A percentile compares a stretch with the other conserved stretches of the same genome.
phyloP scores from a whole-genome alignment of 2,113 vertebrate genomes.

The Murina feae region DNA sequence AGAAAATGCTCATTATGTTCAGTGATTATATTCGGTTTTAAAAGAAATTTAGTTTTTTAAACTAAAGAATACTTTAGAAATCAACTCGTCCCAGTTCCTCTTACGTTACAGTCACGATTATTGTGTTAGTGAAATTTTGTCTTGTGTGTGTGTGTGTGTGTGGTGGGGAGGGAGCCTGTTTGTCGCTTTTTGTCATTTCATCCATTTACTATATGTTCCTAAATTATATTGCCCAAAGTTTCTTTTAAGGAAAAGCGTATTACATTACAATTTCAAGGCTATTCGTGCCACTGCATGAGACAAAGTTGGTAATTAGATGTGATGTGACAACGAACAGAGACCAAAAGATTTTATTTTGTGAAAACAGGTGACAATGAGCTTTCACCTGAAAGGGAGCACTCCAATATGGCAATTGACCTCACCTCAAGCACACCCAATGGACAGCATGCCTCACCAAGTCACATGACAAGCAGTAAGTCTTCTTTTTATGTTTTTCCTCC shows the following conservation, averaged over 20 bases:
- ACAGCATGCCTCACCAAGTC: conserved; percentile 89
- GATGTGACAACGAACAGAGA: conserved; percentile 40
- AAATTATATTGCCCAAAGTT: neutral
- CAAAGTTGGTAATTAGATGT: neutral
- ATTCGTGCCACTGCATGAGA: neutral
- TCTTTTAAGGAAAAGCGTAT: neutral
- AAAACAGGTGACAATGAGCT: conserved; percentile 95
- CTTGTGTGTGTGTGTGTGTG: neutral
- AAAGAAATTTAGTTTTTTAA: conserved; percentile 7
- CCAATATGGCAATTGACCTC: conserved; percentile 91
- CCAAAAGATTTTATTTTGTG: conserved; percentile 76
- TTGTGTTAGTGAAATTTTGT: conserved; percentile 2
- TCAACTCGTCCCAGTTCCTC: neutral
- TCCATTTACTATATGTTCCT: conserved; percentile 48
- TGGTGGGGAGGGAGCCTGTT: too few species aligned
- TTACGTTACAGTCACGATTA: neutral
- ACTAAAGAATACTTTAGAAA: conserved; percentile 16
- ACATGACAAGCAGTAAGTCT: conserved; percentile 94
- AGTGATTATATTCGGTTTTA: conserved; percentile 17
- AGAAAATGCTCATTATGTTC: neutral
- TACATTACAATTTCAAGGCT: neutral
- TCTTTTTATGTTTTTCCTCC: conserved; percentile 58
- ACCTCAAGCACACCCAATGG: conserved; percentile 93
- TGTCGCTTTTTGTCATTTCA: conserved; percentile 35
- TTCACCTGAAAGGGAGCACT: conserved; percentile 93